Evolutionary conservation across 2,888 invertebrate genomes (phyloP).

Genomic region (Nomada flava): DNA sequence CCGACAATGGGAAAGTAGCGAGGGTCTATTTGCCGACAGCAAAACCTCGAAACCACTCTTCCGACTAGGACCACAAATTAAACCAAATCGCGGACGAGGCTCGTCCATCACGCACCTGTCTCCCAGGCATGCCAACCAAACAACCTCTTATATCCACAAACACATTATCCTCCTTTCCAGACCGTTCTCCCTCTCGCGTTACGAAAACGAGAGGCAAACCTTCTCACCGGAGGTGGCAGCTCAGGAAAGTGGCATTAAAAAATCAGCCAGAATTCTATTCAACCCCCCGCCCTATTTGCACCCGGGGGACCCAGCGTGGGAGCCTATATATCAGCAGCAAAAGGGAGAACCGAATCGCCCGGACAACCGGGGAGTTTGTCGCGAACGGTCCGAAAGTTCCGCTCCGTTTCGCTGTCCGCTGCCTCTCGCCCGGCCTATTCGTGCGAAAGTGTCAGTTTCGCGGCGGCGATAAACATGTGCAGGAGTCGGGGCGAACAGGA

Average conservation of each 20-base stretch:
- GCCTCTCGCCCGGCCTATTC: conserved; percentile 62
- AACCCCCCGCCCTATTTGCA: conserved; percentile 21
- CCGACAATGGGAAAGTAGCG: too few relatives aligned
- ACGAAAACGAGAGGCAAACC: neutral
- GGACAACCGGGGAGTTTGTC: conserved; percentile 3
- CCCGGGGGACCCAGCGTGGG: conserved; percentile 11
- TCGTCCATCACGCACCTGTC: conserved; percentile 13
- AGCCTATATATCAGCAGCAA: conserved; percentile 26
- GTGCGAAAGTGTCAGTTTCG: conserved; percentile 79
- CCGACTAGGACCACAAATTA: neutral
- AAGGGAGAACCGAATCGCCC: conserved; percentile 8
- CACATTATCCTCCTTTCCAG: neutral
- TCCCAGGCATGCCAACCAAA: neutral
- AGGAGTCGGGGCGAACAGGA: conserved; percentile 66
- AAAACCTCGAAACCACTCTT: neutral
- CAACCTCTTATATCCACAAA: neutral
- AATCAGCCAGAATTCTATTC: conserved; percentile 29
- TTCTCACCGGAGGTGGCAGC: too few relatives aligned
- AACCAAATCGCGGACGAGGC: neutral
- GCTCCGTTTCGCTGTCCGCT: conserved; percentile 14
- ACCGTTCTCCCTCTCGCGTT: neutral
- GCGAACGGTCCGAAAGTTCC: conserved; percentile 7
- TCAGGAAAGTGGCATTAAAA: conserved; percentile 19
- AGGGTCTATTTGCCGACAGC: neutral
- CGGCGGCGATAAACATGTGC: conserved; percentile 74